phyloP scores from a whole-genome alignment of 2,888 invertebrate genomes.

The Microctonus hyperodae region DNA sequence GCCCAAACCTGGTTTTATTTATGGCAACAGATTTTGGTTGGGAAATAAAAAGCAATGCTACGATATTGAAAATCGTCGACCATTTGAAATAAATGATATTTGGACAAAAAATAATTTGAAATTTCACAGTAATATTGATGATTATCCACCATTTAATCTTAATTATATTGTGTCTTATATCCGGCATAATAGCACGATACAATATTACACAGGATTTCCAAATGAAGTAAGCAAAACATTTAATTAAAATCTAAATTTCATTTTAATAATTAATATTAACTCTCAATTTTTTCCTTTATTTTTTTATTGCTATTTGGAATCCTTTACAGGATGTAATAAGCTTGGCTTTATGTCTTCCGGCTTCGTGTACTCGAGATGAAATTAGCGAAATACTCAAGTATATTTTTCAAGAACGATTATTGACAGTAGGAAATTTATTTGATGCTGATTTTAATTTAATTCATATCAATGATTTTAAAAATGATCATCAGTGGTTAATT shows the following conservation, averaged over 20 bases:
- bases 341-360: constrained; percentile 67
- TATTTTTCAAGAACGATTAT: constrained; percentile 53
- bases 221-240: constrained; percentile 58
- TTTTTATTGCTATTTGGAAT: too few species aligned
- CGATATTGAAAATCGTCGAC: constrained; percentile 56
- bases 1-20: constrained; percentile 66
- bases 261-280: too few species aligned
- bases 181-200: constrained; percentile 62
- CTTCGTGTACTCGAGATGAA: constrained; percentile 61
- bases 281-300: too few species aligned
- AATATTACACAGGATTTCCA: constrained; percentile 59
- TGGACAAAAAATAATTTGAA: constrained; percentile 48
- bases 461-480: constrained; percentile 53
- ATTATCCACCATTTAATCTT: constrained; percentile 61
- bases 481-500: constrained; percentile 53
- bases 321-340: constrained; percentile 64
- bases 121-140: constrained; percentile 50
- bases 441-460: constrained; percentile 52
- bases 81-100: constrained; percentile 48
- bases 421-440: constrained; percentile 58
- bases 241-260: not conserved
- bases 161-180: constrained; percentile 61
- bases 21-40: constrained; percentile 70
- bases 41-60: constrained; percentile 66
- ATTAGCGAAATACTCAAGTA: constrained; percentile 50